These are phyloP conservation scores for Nannospalax galili DNA, from an alignment of 2,113 vertebrate species.

Conservation along the genomic window DNA sequence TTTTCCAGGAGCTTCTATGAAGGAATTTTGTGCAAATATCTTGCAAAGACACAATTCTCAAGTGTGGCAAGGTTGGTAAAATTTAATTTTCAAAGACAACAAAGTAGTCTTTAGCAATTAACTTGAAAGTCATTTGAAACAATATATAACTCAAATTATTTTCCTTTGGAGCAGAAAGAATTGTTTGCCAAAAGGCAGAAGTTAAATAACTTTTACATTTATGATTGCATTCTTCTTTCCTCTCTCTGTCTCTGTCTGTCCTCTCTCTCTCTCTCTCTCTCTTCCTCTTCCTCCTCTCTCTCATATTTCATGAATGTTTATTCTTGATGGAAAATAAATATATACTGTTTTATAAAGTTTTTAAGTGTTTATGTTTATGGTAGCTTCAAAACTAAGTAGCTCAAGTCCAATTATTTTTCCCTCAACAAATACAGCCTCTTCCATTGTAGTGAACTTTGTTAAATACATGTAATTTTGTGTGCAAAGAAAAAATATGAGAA, in stretches of 20 bases:
- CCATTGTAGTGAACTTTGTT: too few relatives aligned
- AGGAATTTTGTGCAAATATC: too few relatives aligned
- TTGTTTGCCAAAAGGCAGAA: constrained; percentile 37
- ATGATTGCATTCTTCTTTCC: not conserved
- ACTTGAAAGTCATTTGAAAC: constrained; percentile 58
- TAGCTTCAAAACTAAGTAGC: not conserved
- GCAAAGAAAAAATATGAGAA: too few relatives aligned
- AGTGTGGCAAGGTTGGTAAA: not conserved
- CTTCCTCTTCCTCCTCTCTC: not conserved
- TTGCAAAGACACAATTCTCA: constrained; percentile 39
- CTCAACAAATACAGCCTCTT: too few relatives aligned
- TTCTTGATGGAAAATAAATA: not conserved
- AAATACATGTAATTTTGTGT: too few relatives aligned
- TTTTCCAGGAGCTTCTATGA: not conserved
- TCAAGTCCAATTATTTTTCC: not conserved
- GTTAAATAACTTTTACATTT: constrained; percentile 36
- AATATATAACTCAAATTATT: constrained; percentile 48
- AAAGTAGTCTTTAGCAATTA: not conserved
- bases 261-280: not conserved
- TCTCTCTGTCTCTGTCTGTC: not conserved
- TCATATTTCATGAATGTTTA: not conserved
- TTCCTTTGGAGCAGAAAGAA: not conserved
- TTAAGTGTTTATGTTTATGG: constrained; percentile 30
- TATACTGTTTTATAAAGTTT: not conserved
- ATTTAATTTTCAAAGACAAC: constrained; percentile 15